phyloP scores from a whole-genome alignment of 1,140 invertebrate species.

The Andricus grossulariae region DNA sequence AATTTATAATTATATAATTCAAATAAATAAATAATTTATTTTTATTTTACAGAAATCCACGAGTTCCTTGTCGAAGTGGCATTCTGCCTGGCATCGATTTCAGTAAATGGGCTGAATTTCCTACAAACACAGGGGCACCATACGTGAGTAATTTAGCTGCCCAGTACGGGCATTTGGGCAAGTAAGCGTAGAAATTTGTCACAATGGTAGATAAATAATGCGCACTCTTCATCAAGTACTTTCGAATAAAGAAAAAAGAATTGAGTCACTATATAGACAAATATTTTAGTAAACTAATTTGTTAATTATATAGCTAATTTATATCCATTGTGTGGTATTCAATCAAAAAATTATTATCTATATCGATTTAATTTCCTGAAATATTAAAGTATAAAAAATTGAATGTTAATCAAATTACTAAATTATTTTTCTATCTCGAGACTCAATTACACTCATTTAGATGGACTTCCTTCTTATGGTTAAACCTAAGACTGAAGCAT shows the following conservation, averaged over 20 bases:
- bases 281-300: not conserved
- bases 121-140: conserved; percentile 74
- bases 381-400: no score
- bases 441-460: not conserved
- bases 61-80: conserved; percentile 91
- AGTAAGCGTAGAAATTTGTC: conserved; percentile 65
- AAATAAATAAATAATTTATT: conserved; percentile 21
- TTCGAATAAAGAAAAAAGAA: not conserved
- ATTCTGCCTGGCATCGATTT: conserved; percentile 90
- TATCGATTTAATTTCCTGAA: no score
- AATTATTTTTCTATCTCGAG: not conserved
- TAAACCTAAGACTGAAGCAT: not conserved
- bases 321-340: no score
- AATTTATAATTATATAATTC: not conserved
- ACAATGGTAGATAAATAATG: conserved; percentile 4
- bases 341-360: no score
- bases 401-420: no score
- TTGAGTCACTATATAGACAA: not conserved
- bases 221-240: not conserved
- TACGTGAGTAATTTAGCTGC: conserved; percentile 81
- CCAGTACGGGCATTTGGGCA: conserved; percentile 77
- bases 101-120: conserved; percentile 89
- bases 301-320: no score
- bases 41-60: conserved; percentile 84
- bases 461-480: not conserved